Percentiles rank a stretch among this genome's conserved stretches.
Evolutionary conservation across 53 echinoderm and acorn worm genomes (phyloP).

Genomic region (Luidia sarsii): DNA sequence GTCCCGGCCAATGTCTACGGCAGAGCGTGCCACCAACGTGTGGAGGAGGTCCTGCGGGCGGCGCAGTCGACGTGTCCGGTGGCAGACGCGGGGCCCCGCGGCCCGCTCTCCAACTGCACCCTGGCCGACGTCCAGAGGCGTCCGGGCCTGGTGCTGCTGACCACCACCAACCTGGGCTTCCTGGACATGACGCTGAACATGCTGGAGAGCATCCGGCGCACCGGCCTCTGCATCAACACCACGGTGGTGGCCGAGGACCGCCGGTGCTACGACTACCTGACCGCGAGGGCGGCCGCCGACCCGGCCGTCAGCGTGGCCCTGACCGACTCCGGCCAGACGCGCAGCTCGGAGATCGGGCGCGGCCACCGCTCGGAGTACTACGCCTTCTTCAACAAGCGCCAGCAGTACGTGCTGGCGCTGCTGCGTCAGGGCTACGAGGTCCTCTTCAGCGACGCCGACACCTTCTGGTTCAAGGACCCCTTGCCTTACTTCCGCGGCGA

Average conservation of each 20-base stretch:
- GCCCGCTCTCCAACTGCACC: constrained; percentile 10
- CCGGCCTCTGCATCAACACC: constrained; percentile 8
- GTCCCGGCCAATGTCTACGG: too few relatives aligned
- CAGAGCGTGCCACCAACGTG: too few relatives aligned
- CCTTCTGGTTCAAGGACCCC: constrained; percentile 39
- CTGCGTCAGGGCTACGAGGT: constrained; percentile 22
- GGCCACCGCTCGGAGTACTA: not conserved
- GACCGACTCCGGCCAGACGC: not conserved
- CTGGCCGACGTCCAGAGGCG: not conserved
- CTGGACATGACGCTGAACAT: constrained; percentile 18
- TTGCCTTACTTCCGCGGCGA: constrained; percentile 37
- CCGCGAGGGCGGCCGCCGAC: not conserved
- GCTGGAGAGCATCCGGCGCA: constrained; percentile 5
- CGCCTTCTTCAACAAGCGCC: constrained; percentile 23
- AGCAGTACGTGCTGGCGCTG: not conserved
- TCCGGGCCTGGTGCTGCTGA: constrained; percentile 8
- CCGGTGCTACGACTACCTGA: not conserved
- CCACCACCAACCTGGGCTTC: constrained; percentile 19
- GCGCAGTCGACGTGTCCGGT: too few relatives aligned
- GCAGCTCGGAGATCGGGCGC: not conserved
- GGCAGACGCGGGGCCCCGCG: too few relatives aligned
- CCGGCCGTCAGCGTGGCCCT: not conserved
- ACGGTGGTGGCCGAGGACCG: constrained; percentile 21
- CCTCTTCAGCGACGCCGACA: constrained; percentile 33
- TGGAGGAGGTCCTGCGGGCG: too few relatives aligned